Evolutionary conservation across 2,113 vertebrate species (phyloP).

Genomic region (Lichenostomus cassidix): DNA sequence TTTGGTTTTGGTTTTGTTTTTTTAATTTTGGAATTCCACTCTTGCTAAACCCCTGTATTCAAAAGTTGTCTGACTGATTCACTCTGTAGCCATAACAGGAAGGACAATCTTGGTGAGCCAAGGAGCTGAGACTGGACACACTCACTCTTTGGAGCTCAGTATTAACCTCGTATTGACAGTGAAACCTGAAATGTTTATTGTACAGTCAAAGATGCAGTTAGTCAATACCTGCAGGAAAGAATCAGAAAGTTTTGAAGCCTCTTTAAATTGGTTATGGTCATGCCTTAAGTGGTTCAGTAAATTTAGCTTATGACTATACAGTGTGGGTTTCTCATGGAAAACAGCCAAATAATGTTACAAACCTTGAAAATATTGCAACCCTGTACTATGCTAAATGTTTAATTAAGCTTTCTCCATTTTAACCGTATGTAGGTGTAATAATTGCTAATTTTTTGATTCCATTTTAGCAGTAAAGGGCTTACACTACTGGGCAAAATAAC

Average conservation of each 20-base stretch:
- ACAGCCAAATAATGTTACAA: neutral
- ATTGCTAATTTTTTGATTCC: neutral
- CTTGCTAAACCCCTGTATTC: neutral
- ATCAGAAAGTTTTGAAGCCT: neutral
- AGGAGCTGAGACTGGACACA: neutral
- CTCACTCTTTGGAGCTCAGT: neutral
- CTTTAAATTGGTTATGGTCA: neutral
- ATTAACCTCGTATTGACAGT: neutral
- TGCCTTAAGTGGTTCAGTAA: neutral
- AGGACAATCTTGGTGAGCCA: neutral
- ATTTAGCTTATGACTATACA: conserved; percentile 2
- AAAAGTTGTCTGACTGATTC: neutral
- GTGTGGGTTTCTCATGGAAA: conserved; percentile 13
- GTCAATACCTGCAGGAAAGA: neutral
- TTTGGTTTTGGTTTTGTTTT: neutral
- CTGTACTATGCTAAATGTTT: neutral
- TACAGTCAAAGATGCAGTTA: neutral
- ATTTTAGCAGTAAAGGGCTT: conserved; percentile 16
- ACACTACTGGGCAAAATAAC: neutral
- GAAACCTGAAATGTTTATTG: neutral
- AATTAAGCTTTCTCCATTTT: conserved; percentile 37
- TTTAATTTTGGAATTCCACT: neutral
- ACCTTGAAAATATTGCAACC: neutral
- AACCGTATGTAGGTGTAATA: conserved; percentile 1
- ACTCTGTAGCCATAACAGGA: neutral